Conservation (phyloP, 2,113 vertebrate genomes). For the human (Homo sapiens) region DNA sequence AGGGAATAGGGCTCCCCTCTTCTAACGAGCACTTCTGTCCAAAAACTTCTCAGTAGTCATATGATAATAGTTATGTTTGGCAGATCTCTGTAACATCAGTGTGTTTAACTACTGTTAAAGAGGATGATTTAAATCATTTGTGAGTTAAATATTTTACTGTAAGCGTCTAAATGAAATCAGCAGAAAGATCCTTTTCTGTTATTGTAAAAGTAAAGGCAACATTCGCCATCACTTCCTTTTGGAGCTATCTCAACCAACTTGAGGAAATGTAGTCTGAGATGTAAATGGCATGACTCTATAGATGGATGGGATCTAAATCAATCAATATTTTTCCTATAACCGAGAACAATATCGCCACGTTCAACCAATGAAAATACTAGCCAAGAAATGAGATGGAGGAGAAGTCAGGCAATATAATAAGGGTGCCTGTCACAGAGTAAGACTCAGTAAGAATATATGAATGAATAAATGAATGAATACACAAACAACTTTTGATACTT, state of each 20-base stretch:
- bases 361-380: neutral
- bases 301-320: neutral
- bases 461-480: neutral
- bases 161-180: neutral
- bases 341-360: neutral
- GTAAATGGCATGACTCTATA: neutral
- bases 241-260: neutral
- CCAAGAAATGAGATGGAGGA: neutral
- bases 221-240: neutral
- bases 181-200: neutral
- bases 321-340: neutral
- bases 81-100: slow-evolving; percentile 12
- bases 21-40: neutral
- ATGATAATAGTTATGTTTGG: neutral
- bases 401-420: neutral
- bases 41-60: neutral
- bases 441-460: neutral
- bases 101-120: neutral
- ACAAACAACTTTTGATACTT: neutral
- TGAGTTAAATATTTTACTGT: slow-evolving; percentile 21
- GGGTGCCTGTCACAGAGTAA: neutral
- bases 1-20: neutral
- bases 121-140: neutral
- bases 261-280: neutral
- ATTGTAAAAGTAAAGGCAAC: neutral